A percentile compares a stretch with the other conserved stretches of the same genome.
These are phyloP conservation scores for Phylloscopus trochiloides DNA, from an alignment of 2,113 vertebrate species.

Conservation along the genomic window DNA sequence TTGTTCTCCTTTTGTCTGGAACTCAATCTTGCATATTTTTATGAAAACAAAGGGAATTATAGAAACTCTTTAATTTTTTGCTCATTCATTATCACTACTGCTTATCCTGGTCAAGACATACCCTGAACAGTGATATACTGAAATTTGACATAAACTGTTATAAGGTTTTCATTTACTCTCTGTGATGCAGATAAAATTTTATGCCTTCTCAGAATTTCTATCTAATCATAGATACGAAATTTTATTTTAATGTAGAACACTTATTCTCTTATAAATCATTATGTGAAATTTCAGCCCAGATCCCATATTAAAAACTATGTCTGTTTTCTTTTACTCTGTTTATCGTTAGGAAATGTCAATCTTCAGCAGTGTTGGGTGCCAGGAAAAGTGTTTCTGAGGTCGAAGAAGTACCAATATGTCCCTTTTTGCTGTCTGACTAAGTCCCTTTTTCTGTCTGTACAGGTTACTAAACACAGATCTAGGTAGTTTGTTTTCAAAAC, in stretches of 20 bases:
- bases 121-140: not conserved
- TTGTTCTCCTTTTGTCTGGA: not conserved
- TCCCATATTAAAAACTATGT: not conserved
- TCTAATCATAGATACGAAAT: not conserved
- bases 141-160: not conserved
- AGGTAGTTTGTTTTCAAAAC: not conserved
- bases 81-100: not conserved
- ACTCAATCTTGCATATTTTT: not conserved
- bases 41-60: not conserved
- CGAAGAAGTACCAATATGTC: not conserved
- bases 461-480: not conserved
- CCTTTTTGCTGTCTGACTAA: not conserved
- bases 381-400: not conserved
- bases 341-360: not conserved
- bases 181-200: not conserved
- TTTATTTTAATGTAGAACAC: not conserved
- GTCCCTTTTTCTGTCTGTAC: not conserved
- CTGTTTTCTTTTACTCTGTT: not conserved
- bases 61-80: not conserved
- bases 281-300: not conserved
- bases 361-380: not conserved
- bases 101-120: not conserved
- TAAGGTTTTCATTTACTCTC: not conserved
- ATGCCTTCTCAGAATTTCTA: not conserved
- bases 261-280: not conserved